Conservation (phyloP, 2,113 vertebrate genomes). For the Albula glossodonta region DNA sequence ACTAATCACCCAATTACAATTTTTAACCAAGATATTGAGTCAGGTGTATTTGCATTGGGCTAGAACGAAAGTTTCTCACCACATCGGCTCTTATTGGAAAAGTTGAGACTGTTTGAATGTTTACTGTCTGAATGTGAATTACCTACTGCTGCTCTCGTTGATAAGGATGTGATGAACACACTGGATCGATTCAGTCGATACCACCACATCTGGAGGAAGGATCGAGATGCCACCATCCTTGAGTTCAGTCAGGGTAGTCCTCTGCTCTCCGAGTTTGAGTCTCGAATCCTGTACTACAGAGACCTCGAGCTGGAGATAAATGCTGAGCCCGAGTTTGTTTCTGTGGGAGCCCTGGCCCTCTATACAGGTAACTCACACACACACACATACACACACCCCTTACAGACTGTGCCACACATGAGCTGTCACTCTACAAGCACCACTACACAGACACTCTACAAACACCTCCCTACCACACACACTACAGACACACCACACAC, state of each 20-base stretch:
- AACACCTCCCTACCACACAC: background rate
- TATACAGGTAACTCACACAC: conserved; percentile 77
- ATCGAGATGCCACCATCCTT: conserved; percentile 79
- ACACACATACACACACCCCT: background rate
- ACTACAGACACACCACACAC: background rate
- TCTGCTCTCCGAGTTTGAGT: conserved; percentile 86
- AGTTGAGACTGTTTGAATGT: background rate
- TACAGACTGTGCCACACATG: background rate
- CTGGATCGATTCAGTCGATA: conserved; percentile 80
- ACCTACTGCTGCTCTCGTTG: conserved; percentile 1
- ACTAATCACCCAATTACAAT: too few relatives aligned
- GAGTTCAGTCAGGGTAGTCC: conserved; percentile 74
- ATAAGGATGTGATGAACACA: conserved; percentile 79
- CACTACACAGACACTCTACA: too few relatives aligned
- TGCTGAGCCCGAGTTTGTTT: conserved; percentile 83
- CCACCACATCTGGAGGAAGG: conserved; percentile 87
- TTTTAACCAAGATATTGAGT: too few relatives aligned
- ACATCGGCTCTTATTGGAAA: too few relatives aligned
- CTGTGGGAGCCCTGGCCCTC: conserved; percentile 82
- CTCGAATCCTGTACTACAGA: conserved; percentile 84
- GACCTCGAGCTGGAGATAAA: conserved; percentile 82
- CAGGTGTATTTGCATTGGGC: too few relatives aligned
- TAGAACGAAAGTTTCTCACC: too few relatives aligned
- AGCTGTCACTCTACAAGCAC: background rate
- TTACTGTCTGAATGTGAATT: background rate